These are phyloP conservation scores for Nemoura dubitans DNA, from an alignment of 2,888 invertebrate genomes.

Conservation along the genomic window DNA sequence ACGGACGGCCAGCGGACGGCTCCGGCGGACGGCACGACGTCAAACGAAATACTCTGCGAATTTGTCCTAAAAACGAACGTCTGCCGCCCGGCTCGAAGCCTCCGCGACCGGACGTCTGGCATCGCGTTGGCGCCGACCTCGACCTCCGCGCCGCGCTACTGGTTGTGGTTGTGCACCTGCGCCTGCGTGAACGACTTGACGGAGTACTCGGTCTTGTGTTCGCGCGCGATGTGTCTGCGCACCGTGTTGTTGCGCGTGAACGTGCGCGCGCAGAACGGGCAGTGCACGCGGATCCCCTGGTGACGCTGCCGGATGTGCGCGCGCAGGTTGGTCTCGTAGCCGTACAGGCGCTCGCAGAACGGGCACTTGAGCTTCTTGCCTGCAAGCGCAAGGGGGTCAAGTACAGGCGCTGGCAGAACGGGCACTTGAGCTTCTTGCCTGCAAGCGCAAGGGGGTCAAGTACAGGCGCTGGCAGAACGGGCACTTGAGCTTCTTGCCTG, in stretches of 20 bases:
- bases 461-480: no score
- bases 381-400: no score
- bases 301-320: constrained; percentile 92
- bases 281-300: constrained; percentile 91
- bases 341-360: constrained; percentile 90
- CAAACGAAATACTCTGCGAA: no score
- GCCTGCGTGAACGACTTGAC: constrained; percentile 71
- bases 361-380: constrained; percentile 93
- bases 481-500: no score
- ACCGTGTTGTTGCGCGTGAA: constrained; percentile 94
- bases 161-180: constrained; percentile 70
- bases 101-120: no score
- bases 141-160: constrained; percentile 20
- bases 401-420: no score
- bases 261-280: constrained; percentile 89
- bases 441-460: no score
- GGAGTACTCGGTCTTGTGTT: constrained; percentile 81
- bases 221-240: constrained; percentile 88
- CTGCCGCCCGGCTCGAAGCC: no score
- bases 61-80: no score
- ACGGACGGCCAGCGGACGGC: no score
- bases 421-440: no score
- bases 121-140: constrained; percentile 45
- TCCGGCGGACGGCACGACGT: no score
- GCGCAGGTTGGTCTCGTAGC: constrained; percentile 90